Conservation (phyloP, 2,113 vertebrate species). For the Holacanthus passer region DNA sequence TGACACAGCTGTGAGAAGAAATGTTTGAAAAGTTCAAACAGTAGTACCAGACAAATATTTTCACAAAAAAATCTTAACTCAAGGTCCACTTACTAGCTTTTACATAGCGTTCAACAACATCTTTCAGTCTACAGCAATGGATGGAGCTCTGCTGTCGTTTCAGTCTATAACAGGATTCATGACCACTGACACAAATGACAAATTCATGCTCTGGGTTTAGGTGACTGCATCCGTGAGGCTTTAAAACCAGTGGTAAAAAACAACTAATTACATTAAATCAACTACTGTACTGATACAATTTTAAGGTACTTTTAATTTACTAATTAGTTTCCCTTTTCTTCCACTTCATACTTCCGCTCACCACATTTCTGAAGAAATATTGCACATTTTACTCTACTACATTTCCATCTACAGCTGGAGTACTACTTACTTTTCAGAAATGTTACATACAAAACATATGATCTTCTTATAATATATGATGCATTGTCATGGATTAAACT, state of each 20-base stretch:
- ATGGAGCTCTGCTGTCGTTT: not conserved
- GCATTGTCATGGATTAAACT: not conserved
- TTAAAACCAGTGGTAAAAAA: not conserved
- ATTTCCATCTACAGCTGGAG: not conserved
- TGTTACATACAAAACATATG: not conserved
- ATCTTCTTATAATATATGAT: not conserved
- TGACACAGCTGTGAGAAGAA: not conserved
- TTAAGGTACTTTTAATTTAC: not conserved
- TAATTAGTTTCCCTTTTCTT: not conserved
- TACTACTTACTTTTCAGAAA: not conserved
- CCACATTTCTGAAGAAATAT: not conserved
- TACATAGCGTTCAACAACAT: not conserved
- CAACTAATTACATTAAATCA: not conserved
- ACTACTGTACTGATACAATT: not conserved
- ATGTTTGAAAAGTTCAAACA: not conserved
- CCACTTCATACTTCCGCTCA: not conserved
- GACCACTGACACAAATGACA: not conserved
- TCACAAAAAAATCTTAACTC: not conserved
- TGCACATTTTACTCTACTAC: not conserved
- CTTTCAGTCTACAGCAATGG: no score
- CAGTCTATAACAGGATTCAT: not conserved
- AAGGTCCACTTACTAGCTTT: not conserved
- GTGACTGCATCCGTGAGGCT: not conserved
- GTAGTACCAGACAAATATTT: not conserved
- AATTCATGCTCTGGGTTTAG: not conserved